Base-by-base conservation (phyloP, 2,888 invertebrate species). In the Torymus tubicola region DNA sequence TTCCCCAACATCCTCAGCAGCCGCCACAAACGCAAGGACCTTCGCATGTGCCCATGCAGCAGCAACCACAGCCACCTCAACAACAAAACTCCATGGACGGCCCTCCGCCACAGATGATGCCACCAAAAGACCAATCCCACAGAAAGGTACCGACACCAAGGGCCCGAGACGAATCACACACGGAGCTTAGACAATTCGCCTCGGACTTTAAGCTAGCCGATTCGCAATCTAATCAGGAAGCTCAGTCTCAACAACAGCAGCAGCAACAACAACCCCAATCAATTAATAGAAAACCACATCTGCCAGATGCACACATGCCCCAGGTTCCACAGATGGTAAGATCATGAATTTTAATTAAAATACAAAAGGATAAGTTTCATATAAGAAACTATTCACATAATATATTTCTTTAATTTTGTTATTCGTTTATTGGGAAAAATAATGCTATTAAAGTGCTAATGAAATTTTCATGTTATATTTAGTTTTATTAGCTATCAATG, bases 101-200 rank as follows among this genome's bases (percentile, higher is more conserved):
- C 8, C 16, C 68, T 13, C 21, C 72, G 3, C 42, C 42, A 10
- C 65, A 71, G n/a, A 65, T 52, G 68, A 24, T 78, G 60, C 53
- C 74, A 55, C 71, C 73, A 0, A 78, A 83, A 50, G 79, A 78
- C 31, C 78, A 72, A 21, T 63, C 60, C n/a, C 83, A 81, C 69
- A 80, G 78, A 42, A 84, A 89, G 84, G 85, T 87, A 8, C 83
- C 88, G 65, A 85, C 88, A 3, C 85, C 89, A 18, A 87, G 90
- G 21, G 86, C 84, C 53, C 84, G 90, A 61, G 90, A 90, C n/a
- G 90, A 90, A 2, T 87, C 88, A 31, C 90, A 90, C 77, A 83
- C 88, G 91, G 96, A 96, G 80, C 90, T 97, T 76, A 94, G 96
- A 84, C 95, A 95, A 88, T 97, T 97, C 90, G 93, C 95, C 0